These are phyloP conservation scores for Girardinus metallicus DNA, from an alignment of 2,797 vertebrate genomes.

Conservation along the genomic window DNA sequence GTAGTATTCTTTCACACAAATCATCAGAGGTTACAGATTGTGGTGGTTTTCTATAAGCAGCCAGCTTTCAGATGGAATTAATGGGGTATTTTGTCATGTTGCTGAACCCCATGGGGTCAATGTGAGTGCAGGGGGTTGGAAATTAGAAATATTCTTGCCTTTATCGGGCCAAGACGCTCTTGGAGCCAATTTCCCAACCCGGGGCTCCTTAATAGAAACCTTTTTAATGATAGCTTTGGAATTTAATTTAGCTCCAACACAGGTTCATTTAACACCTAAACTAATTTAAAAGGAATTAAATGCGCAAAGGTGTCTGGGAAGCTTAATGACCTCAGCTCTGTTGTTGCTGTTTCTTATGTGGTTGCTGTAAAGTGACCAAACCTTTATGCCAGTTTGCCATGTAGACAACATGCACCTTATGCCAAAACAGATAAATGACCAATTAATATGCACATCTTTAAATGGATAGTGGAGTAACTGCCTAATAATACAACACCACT, in stretches of 20 bases:
- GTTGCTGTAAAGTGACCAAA: slow-evolving; percentile 29
- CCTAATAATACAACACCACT: neutral
- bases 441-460: slow-evolving; percentile 2
- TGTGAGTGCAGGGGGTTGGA: slow-evolving; percentile 67
- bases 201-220: slow-evolving; percentile 71
- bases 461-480: slow-evolving; percentile 4
- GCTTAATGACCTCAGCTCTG: slow-evolving; percentile 48
- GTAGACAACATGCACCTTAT: neutral
- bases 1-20: slow-evolving; percentile 54
- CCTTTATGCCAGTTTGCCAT: slow-evolving; percentile 2
- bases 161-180: slow-evolving; percentile 63
- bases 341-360: slow-evolving; percentile 10
- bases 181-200: slow-evolving; percentile 75
- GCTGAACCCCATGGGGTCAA: slow-evolving; percentile 63
- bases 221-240: slow-evolving; percentile 78
- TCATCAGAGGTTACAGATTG: slow-evolving; percentile 51
- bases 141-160: slow-evolving; percentile 70
- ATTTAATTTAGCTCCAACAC: slow-evolving; percentile 77
- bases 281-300: slow-evolving; percentile 77
- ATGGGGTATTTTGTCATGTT: slow-evolving; percentile 66
- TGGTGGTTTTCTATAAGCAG: slow-evolving; percentile 54
- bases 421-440: neutral
- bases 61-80: slow-evolving; percentile 70
- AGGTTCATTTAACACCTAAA: slow-evolving; percentile 77
- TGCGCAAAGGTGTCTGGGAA: slow-evolving; percentile 60